These are phyloP conservation scores for Drosophila grimshawi DNA, from an alignment of 1,140 invertebrate genomes.

Conservation along the genomic window DNA sequence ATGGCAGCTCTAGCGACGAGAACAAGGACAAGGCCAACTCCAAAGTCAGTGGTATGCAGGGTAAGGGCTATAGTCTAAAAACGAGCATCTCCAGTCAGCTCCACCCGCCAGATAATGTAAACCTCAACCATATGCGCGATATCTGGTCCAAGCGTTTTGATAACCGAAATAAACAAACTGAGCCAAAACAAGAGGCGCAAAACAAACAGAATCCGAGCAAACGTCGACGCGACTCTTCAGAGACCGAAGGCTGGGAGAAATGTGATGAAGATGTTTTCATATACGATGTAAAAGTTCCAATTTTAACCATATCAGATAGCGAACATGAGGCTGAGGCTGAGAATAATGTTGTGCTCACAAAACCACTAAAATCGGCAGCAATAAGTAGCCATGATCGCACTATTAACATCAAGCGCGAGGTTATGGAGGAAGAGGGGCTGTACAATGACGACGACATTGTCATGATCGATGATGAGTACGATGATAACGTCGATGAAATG, in stretches of 20 bases:
- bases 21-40: background rate
- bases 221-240: slow-evolving; percentile 14
- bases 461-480: slow-evolving; percentile 77
- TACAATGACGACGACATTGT: slow-evolving; percentile 71
- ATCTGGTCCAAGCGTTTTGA: slow-evolving; percentile 60
- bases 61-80: slow-evolving; percentile 48
- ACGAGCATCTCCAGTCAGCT: background rate
- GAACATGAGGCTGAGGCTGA: slow-evolving; percentile 28
- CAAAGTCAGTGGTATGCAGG: slow-evolving; percentile 18
- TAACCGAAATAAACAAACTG: background rate
- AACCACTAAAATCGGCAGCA: background rate
- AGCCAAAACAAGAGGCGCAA: background rate
- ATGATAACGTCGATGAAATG: slow-evolving; percentile 48
- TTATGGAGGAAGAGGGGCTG: slow-evolving; percentile 68
- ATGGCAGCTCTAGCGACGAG: background rate
- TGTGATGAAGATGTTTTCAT: slow-evolving; percentile 57
- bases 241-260: slow-evolving; percentile 36
- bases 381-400: slow-evolving; percentile 57
- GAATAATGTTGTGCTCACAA: too few species aligned
- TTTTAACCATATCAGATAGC: slow-evolving; percentile 56
- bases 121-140: slow-evolving; percentile 57
- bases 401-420: slow-evolving; percentile 67
- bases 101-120: slow-evolving; percentile 5
- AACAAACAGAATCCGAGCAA: slow-evolving; percentile 14
- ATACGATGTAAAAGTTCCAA: background rate